Conservation (phyloP, 2,113 vertebrate species). For the Nematolebias whitei region DNA sequence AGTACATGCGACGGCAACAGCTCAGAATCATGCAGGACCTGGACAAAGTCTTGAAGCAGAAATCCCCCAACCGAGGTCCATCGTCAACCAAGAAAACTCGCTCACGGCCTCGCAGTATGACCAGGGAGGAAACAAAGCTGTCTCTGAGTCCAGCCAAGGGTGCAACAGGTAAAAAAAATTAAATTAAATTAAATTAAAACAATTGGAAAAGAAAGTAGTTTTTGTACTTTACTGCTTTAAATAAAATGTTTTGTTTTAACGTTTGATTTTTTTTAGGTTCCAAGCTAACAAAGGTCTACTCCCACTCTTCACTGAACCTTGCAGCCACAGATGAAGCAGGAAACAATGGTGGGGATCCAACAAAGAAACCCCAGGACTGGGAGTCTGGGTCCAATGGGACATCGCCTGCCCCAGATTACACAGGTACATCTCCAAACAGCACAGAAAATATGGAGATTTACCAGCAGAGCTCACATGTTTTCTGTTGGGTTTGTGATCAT, state of each 20-base stretch:
- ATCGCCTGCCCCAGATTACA: conserved; percentile 88
- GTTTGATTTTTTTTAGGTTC: conserved; percentile 72
- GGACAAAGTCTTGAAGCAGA: conserved; percentile 62
- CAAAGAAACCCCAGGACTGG: conserved; percentile 80
- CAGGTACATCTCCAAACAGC: conserved; percentile 72
- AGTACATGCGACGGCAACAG: conserved; percentile 85
- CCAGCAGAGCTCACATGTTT: background rate
- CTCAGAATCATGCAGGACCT: conserved; percentile 77
- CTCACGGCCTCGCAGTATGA: conserved; percentile 82
- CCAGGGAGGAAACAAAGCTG: conserved; percentile 82
- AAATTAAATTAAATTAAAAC: fast-evolving
- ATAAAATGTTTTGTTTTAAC: background rate
- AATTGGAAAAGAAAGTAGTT: no score
- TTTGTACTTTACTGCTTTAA: conserved; percentile 3
- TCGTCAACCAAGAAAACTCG: conserved; percentile 65
- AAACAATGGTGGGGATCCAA: conserved; percentile 38
- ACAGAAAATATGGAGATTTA: no score
- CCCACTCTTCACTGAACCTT: conserved; percentile 86
- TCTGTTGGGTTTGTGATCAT: background rate
- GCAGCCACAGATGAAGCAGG: conserved; percentile 78
- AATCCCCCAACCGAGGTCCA: conserved; percentile 38
- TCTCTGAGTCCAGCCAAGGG: conserved; percentile 85
- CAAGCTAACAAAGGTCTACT: conserved; percentile 76
- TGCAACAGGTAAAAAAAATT: conserved; percentile 44
- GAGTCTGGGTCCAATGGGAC: conserved; percentile 84